Evolutionary conservation across 1,140 invertebrate genomes (phyloP).

Genomic region (Hormaphis cornu): DNA sequence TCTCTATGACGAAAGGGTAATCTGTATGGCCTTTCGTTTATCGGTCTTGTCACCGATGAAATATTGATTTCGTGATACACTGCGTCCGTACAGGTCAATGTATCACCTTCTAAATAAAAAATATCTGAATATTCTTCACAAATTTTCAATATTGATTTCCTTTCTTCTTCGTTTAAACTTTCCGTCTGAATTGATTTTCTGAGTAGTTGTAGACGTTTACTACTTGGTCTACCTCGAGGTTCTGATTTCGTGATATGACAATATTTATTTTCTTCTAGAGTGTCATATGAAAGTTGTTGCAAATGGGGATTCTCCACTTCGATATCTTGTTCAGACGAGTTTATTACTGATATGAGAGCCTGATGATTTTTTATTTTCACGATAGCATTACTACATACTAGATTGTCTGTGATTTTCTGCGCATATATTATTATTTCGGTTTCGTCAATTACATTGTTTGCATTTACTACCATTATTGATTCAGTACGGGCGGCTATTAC

Average conservation of each 20-base stretch:
- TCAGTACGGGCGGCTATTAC: neutral
- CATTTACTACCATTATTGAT: neutral
- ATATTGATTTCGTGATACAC: constrained; percentile 35
- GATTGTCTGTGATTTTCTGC: neutral
- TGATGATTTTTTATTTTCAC: neutral
- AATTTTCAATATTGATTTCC: neutral
- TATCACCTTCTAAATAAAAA: neutral
- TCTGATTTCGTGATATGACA: neutral
- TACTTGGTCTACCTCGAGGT: neutral
- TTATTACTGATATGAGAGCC: neutral
- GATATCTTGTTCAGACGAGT: neutral
- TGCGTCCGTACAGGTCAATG: constrained; percentile 25
- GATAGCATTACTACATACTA: neutral
- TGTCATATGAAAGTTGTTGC: neutral
- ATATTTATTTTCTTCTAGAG: neutral
- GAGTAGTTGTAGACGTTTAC: neutral
- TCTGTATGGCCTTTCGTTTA: constrained; percentile 39
- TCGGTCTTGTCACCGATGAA: constrained; percentile 33
- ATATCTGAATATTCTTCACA: neutral
- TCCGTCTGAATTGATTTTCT: neutral
- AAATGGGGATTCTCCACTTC: neutral
- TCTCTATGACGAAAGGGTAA: constrained; percentile 37
- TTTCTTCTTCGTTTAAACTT: neutral
- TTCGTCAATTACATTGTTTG: neutral
- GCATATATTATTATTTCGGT: neutral